Conservation (phyloP, 2,888 invertebrate genomes). For the Cylloceria caligata region DNA sequence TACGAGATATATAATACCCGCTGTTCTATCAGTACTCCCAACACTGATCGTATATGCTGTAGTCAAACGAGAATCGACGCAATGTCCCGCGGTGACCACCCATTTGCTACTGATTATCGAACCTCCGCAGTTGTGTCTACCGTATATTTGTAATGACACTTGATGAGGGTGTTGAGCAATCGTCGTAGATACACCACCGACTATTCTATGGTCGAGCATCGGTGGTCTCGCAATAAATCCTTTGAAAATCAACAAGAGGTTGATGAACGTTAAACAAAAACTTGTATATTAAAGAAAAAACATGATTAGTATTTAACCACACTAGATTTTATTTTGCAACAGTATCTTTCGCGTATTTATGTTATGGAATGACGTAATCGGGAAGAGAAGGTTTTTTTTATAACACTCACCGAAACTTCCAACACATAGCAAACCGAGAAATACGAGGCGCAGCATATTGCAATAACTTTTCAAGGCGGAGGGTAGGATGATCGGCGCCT, state of each 20-base stretch:
- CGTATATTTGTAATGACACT: conserved; percentile 66
- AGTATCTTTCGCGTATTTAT: not conserved
- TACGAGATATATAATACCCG: conserved; percentile 60
- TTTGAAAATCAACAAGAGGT: conserved; percentile 10
- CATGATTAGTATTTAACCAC: not conserved
- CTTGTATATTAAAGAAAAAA: too few species aligned
- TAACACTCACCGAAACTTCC: conserved; percentile 63
- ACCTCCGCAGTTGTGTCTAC: conserved; percentile 60
- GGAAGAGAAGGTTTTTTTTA: not conserved
- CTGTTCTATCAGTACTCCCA: conserved; percentile 72
- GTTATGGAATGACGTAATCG: not conserved
- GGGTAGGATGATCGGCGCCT: conserved; percentile 15
- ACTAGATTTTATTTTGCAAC: not conserved
- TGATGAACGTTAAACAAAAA: not conserved
- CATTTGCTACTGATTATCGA: conserved; percentile 63
- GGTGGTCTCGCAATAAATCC: conserved; percentile 50
- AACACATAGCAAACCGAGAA: conserved; percentile 54
- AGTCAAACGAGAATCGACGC: conserved; percentile 23
- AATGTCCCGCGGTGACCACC: conserved; percentile 59
- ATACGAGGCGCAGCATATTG: conserved; percentile 58
- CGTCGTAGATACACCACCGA: conserved; percentile 76
- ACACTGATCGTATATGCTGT: conserved; percentile 68
- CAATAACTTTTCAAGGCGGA: conserved; percentile 32
- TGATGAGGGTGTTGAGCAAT: conserved; percentile 79
- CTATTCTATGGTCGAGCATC: conserved; percentile 72